Evolutionary conservation across 2,888 invertebrate genomes (phyloP).

Genomic region (Epicampocera succincta): DNA sequence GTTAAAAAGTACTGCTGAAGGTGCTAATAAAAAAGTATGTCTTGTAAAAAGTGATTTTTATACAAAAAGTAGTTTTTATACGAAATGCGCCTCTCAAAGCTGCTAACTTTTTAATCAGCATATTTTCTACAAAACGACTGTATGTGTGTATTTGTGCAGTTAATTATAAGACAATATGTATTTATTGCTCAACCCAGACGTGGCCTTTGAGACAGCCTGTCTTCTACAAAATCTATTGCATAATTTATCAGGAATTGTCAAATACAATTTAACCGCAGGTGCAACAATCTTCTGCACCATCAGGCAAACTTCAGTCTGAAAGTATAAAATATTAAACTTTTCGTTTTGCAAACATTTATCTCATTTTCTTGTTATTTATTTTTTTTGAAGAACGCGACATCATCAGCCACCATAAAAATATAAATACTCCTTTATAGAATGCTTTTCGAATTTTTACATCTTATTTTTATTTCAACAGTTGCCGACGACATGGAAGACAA

Average conservation of each 20-base stretch:
- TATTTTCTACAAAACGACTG: too few relatives aligned
- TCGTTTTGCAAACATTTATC: constrained; percentile 2
- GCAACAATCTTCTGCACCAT: constrained; percentile 27
- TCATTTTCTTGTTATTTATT: neutral
- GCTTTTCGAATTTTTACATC: constrained; percentile 6
- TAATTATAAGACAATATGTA: neutral
- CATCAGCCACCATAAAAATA: constrained; percentile 27
- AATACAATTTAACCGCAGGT: constrained; percentile 58
- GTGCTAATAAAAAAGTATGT: too few relatives aligned
- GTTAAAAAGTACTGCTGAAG: too few relatives aligned
- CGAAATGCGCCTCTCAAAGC: too few relatives aligned
- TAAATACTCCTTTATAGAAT: constrained; percentile 15
- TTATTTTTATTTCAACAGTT: constrained; percentile 35
- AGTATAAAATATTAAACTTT: constrained; percentile 11
- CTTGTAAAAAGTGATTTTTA: too few relatives aligned
- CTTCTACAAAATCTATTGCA: neutral
- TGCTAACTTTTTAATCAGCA: too few relatives aligned
- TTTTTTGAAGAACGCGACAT: constrained; percentile 27
- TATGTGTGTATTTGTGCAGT: too few relatives aligned
- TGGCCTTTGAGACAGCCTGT: neutral
- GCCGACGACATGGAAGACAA: constrained; percentile 58
- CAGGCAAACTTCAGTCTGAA: neutral
- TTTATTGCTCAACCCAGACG: neutral
- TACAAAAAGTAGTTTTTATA: too few relatives aligned
- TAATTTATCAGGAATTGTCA: constrained; percentile 54